A percentile compares a stretch with the other conserved stretches of the same genome.
Conservation (phyloP, 2,797 vertebrate species). For the Sitta carolinensis region DNA sequence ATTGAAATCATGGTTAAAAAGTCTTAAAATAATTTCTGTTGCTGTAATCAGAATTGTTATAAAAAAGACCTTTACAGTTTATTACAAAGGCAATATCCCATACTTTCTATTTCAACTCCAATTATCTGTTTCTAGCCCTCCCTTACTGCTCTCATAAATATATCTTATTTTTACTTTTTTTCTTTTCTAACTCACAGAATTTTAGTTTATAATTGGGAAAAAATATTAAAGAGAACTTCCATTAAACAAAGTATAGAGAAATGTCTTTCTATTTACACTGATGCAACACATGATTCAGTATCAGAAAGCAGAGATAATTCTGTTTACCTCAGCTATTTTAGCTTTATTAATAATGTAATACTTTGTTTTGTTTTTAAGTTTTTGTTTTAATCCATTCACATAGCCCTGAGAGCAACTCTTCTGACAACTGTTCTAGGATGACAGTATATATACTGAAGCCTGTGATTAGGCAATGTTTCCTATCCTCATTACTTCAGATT, state of each 20-base stretch:
- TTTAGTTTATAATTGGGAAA: neutral
- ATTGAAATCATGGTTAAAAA: constrained; percentile 44
- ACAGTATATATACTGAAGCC: neutral
- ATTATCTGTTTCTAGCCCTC: neutral
- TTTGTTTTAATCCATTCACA: neutral
- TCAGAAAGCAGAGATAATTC: neutral
- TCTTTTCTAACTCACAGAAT: neutral
- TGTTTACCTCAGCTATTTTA: neutral
- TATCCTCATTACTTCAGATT: neutral
- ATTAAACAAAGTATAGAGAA: neutral
- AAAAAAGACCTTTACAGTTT: neutral
- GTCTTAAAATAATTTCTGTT: constrained; percentile 58
- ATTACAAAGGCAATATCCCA: constrained; percentile 12
- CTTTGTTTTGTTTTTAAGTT: neutral
- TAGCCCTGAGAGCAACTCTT: neutral
- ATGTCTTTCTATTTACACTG: neutral
- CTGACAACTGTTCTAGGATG: neutral
- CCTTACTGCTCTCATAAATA: neutral
- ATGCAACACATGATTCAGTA: neutral
- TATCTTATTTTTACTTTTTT: neutral
- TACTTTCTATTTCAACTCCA: neutral
- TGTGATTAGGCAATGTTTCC: neutral
- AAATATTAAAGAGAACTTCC: neutral
- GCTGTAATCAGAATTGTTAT: constrained; percentile 49
- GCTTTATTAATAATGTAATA: neutral